phyloP scores from a whole-genome alignment of 2,113 vertebrate genomes.

The Ctenomys sociabilis region DNA sequence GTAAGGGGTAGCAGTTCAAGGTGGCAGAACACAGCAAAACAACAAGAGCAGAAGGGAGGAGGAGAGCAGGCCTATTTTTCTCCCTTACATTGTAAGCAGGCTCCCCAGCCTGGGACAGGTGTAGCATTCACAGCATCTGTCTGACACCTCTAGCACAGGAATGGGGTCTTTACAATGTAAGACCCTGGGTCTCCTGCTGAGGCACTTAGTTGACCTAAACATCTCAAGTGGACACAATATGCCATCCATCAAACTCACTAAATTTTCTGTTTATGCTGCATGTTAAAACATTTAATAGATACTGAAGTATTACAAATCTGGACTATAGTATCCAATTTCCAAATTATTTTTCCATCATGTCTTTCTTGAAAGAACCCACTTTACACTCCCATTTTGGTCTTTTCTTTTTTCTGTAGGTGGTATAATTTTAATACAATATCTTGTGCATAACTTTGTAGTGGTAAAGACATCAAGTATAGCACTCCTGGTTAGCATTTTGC shows the following conservation, averaged over 20 bases:
- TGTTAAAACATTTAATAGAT: background rate
- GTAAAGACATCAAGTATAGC: background rate
- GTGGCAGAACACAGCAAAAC: too few species aligned
- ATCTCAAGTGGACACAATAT: background rate
- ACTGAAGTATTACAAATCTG: background rate
- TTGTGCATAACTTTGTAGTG: background rate
- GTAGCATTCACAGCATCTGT: too few species aligned
- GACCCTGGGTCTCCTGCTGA: too few species aligned
- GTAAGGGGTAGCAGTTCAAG: too few species aligned
- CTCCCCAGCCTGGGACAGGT: too few species aligned
- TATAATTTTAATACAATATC: background rate
- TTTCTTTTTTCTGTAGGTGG: background rate
- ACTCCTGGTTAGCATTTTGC: background rate
- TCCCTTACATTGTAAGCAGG: too few species aligned
- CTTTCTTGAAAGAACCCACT: background rate
- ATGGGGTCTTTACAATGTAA: too few species aligned
- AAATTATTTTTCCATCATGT: background rate
- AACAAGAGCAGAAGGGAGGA: too few species aligned
- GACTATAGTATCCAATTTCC: background rate
- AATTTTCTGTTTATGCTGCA: background rate
- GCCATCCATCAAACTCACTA: background rate
- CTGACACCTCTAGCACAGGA: too few species aligned
- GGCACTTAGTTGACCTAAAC: too few species aligned
- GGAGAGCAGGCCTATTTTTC: too few species aligned
- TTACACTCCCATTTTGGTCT: background rate